Conservation (phyloP, 2,888 invertebrate species). For the Synanthedon myopaeformis region DNA sequence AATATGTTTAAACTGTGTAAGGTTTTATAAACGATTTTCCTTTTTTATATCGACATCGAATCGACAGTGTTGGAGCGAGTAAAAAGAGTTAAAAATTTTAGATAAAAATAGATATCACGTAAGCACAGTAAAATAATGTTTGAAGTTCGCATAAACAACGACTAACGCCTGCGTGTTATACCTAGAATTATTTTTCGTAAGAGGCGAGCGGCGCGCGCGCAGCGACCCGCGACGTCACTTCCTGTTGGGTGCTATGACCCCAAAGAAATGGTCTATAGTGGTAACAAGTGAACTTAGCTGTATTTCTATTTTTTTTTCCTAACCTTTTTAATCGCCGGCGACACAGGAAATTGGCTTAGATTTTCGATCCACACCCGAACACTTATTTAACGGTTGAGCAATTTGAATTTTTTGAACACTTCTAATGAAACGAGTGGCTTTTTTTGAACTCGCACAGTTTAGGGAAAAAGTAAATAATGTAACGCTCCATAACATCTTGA, state of each 20-base stretch:
- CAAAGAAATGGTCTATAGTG: slow-evolving; percentile 55
- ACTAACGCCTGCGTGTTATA: slow-evolving; percentile 48
- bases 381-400: slow-evolving; percentile 49
- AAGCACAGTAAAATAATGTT: slow-evolving; percentile 11
- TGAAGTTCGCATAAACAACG: slow-evolving; percentile 17
- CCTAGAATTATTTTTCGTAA: slow-evolving; percentile 61
- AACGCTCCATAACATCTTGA: too few relatives aligned
- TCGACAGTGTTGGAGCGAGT: too few relatives aligned
- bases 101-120: slow-evolving; percentile 9
- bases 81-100: too few relatives aligned
- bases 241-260: slow-evolving; percentile 69
- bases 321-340: slow-evolving; percentile 43
- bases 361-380: slow-evolving; percentile 31
- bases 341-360: slow-evolving; percentile 57
- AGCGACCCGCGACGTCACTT: slow-evolving; percentile 60
- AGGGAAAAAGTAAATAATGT: too few relatives aligned
- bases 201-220: slow-evolving; percentile 45
- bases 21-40: too few relatives aligned
- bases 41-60: too few relatives aligned
- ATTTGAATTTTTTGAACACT: slow-evolving; percentile 5
- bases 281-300: slow-evolving; percentile 27
- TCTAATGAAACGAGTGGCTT: not conserved
- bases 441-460: too few relatives aligned
- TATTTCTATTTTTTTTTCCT: slow-evolving; percentile 29
- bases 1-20: not conserved